Evolutionary conservation across 30 jellyfish, hydroid and myxozoan genomes (phyloP).

Genomic region (Cassiopea xamachana): DNA sequence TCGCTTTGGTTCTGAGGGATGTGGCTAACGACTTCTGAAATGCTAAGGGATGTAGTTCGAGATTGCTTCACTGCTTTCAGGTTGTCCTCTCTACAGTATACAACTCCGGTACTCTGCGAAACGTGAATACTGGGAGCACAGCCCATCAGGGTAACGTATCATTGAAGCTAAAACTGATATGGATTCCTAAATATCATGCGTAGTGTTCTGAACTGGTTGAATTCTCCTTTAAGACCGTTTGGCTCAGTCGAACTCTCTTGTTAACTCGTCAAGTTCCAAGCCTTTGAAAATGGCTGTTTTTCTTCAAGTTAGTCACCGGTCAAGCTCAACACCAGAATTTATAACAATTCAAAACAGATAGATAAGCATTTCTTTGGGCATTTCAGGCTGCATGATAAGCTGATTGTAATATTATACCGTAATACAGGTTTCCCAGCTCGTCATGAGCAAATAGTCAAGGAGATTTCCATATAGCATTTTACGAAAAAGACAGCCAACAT

Average conservation of each 20-base stretch:
- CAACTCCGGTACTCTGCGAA: constrained; percentile 98
- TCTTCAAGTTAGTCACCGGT: constrained; percentile 47
- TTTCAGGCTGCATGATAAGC: constrained; percentile 22
- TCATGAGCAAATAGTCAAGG: constrained; percentile 46
- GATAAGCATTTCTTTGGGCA: constrained; percentile 1
- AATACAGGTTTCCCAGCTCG: constrained; percentile 32
- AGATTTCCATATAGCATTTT: constrained; percentile 44
- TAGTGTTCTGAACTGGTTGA: constrained; percentile 8
- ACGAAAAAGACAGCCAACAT: constrained; percentile 77
- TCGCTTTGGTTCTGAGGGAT: constrained; percentile 82
- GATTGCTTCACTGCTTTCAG: constrained; percentile 70
- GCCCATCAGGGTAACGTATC: constrained; percentile 97
- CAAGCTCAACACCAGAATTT: constrained; percentile 9
- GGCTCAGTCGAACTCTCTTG: not conserved
- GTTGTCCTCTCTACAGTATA: constrained; percentile 92
- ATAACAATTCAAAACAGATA: constrained; percentile 4
- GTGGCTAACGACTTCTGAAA: constrained; percentile 94
- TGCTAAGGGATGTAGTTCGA: constrained; percentile 85
- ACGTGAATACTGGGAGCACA: constrained; percentile 99
- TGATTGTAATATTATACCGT: not conserved
- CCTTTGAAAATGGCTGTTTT: constrained; percentile 42
- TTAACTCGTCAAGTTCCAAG: not conserved
- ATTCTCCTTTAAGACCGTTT: not conserved
- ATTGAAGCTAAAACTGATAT: constrained; percentile 2
- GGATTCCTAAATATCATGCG: constrained; percentile 46